Conservation (phyloP, 2,113 vertebrate genomes). For the Glareola pratincola region DNA sequence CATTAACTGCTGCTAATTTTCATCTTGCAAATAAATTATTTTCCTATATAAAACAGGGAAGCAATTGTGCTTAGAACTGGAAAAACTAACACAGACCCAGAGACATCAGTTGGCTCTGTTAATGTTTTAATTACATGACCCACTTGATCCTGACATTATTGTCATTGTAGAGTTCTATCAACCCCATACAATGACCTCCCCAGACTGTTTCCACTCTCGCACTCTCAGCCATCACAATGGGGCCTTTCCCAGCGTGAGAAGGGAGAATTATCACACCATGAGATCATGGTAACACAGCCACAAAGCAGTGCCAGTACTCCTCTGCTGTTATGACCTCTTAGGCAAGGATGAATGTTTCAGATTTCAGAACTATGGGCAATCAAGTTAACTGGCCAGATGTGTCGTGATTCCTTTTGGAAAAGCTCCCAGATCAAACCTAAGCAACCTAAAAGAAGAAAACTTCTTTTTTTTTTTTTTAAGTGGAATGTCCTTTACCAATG, state of each 20-base stretch:
- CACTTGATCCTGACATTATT: background rate
- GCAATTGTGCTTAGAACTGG: background rate
- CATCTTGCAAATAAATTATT: background rate
- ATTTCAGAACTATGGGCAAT: background rate
- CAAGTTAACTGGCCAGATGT: background rate
- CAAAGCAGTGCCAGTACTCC: background rate
- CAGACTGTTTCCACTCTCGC: background rate
- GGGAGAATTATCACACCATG: background rate
- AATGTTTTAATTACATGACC: background rate
- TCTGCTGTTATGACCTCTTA: background rate
- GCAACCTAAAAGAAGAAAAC: background rate
- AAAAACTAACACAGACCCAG: background rate
- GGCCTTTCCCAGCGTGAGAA: background rate
- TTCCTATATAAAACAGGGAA: background rate
- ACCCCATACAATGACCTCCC: background rate
- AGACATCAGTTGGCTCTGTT: background rate
- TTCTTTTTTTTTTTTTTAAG: too few species aligned
- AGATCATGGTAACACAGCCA: background rate
- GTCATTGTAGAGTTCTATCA: background rate
- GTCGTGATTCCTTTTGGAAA: background rate
- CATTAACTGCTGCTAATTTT: background rate
- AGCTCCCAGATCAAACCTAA: background rate
- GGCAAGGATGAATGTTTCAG: background rate
- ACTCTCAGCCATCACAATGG: background rate
- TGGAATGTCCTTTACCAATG: background rate